phyloP scores from a whole-genome alignment of 2,888 invertebrate genomes.

The Balanococcus diminutus region DNA sequence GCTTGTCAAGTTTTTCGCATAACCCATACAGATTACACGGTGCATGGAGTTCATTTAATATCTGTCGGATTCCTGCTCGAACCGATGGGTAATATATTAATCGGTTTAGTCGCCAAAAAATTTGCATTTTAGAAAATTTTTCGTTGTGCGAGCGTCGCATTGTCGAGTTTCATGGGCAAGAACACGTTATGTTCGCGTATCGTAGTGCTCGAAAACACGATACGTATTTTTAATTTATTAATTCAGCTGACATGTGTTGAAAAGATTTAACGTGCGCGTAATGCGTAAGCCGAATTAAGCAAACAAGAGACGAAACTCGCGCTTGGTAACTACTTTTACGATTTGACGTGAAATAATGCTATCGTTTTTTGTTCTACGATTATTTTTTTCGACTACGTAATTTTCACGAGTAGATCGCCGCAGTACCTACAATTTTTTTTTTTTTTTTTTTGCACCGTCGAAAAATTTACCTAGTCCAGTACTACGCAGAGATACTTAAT shows the following conservation, averaged over 20 bases:
- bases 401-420: too few relatives aligned
- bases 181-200: neutral
- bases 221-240: neutral
- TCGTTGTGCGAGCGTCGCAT: neutral
- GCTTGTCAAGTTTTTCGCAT: slow-evolving; percentile 75
- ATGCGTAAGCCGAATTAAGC: neutral
- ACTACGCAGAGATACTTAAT: too few relatives aligned
- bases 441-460: too few relatives aligned
- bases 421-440: too few relatives aligned
- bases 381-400: too few relatives aligned
- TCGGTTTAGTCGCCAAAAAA: neutral
- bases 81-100: slow-evolving; percentile 64
- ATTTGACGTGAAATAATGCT: too few relatives aligned
- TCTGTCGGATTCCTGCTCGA: slow-evolving; percentile 75
- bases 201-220: neutral
- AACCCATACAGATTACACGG: slow-evolving; percentile 71
- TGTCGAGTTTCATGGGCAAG: neutral
- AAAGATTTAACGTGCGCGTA: neutral
- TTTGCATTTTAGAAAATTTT: neutral
- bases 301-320: too few relatives aligned
- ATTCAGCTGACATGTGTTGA: neutral
- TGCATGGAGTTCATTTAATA: slow-evolving; percentile 72
- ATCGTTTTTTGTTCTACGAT: too few relatives aligned
- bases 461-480: too few relatives aligned
- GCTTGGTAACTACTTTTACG: too few relatives aligned